Base-by-base conservation (phyloP, 1,140 invertebrate genomes). In the Neodiprion fabricii region DNA sequence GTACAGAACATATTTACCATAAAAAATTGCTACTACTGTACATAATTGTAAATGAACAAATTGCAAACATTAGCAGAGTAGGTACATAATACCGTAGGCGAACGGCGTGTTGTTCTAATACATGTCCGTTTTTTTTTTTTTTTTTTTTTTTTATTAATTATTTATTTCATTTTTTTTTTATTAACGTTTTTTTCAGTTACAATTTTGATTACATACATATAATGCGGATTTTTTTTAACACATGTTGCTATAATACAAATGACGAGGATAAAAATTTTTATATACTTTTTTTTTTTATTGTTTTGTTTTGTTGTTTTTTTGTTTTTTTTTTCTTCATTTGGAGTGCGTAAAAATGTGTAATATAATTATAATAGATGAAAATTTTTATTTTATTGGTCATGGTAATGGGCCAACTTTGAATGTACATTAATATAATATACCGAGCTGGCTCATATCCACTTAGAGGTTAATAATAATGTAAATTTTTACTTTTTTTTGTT, bases 361-460 rank as follows among this genome's bases (percentile, higher is more conserved):
- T 40, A 3, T 85, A 86, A 86, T 87, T 86, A 61, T 61, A 40
- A 40, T 40, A 85, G 86, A 86, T 86, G 85, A 86, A 84, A 84
- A 83, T 84, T 86, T 61, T 61, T 61, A 14, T 61, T 75, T 80
- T 82, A 86, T 83, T 86, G 85, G 85, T 86, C 85, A 85, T 86
- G 84, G 83, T 79, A 76, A 83, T 82, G 83, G 82, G 82, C 78
- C 83, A 85, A 83, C 79, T 83, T 83, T 85, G 79, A 83, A 83
- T 79, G 86, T 87, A 88, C 86, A 88, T 88, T 88, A 88, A 88
- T 88, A 87, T 88, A 88, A 88, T 88, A 88, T 88, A 88, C 85
- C 83, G 79, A 82, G 82, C 76, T 83, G 83, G 79, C 85, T 78
- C 83, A 84, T 79, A 71, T 85, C 84, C 85, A 87, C 82, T 80